Conservation (phyloP, 2,888 invertebrate genomes). For the Linnaemya vulpina region DNA sequence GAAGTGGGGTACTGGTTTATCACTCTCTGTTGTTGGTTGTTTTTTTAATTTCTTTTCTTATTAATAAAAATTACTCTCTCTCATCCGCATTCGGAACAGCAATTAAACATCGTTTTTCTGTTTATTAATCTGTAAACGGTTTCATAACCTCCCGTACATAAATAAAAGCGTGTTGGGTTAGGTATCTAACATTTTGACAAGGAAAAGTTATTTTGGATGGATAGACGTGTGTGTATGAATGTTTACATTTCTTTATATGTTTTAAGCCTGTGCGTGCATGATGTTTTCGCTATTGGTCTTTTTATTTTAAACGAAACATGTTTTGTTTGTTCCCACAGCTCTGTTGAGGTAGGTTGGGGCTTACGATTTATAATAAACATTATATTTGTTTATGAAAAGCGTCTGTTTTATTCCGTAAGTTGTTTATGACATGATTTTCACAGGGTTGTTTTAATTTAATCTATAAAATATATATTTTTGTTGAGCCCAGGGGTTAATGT, state of each 20-base stretch:
- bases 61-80: not conserved
- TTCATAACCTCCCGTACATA: conserved; percentile 2
- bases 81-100: not conserved
- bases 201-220: not conserved
- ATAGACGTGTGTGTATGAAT: not conserved
- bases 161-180: conserved; percentile 33
- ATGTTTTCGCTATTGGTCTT: conserved; percentile 11
- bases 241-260: conserved; percentile 4
- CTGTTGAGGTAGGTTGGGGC: conserved; percentile 69
- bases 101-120: not conserved
- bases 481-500: not conserved
- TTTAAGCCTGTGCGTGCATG: conserved; percentile 32
- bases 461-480: not conserved
- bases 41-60: not conserved
- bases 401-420: not conserved
- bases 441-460: conserved; percentile 38
- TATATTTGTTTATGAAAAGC: not conserved
- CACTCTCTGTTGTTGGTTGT: conserved; percentile 1
- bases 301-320: conserved; percentile 29
- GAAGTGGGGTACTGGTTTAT: conserved; percentile 66
- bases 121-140: not conserved
- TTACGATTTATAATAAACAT: conserved; percentile 7
- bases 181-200: conserved; percentile 1
- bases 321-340: conserved; percentile 43
- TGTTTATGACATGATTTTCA: conserved; percentile 8